Evolutionary conservation across 2,113 vertebrate species (phyloP), one percentile per base, ranked within the genome.

Genomic region (Micronycteris hirsuta): DNA sequence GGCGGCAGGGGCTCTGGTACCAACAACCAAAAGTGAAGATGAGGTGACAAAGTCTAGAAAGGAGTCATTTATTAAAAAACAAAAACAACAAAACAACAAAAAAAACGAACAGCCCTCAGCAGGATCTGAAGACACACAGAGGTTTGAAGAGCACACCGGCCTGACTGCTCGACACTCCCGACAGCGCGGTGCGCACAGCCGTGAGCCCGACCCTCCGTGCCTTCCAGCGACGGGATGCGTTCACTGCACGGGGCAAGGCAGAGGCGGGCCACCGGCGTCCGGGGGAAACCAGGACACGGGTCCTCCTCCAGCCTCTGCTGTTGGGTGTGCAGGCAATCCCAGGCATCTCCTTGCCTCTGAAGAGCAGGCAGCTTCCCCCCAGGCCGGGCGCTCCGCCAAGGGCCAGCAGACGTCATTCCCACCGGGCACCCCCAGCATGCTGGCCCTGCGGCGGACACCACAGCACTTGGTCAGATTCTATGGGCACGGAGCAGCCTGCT

Each of bases 41-140:
- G 22, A 89, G 65, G 67, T 67, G 86, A 95, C 82, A 70, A 89
- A 71, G 82, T 76, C 86, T 94, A 93, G 86, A 91, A 94, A 92
- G 89, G 87, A 95, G 65, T 87, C 84, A 58, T 89, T 97, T 89
- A 91, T 89, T 96, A 86, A 93, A 80, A 77, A 71, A 15, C 31
- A 28, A 45, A 90, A 86, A 9, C 41, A 85, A 84, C 78, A 31
- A 43, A 85, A 84, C 47, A 31, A 87, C 68, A 87, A 43, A 76
- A 41, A 41, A 28, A 54, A 17, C 2, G 41, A 45, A 78, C n/a
- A 52, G 56, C 45, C 94, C 81, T 93, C 82, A 61, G 73, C 63
- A 81, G 87, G 80, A 71, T 87, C 14, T 58, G 54, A 78, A 80
- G 82, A 77, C 56, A 41, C 3, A 49, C 17, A 71, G 87, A 84